Percentiles rank a stretch among this genome's conserved stretches.
Conservation (phyloP, 2,888 invertebrate species). For the Macrosoma leucophasiata region DNA sequence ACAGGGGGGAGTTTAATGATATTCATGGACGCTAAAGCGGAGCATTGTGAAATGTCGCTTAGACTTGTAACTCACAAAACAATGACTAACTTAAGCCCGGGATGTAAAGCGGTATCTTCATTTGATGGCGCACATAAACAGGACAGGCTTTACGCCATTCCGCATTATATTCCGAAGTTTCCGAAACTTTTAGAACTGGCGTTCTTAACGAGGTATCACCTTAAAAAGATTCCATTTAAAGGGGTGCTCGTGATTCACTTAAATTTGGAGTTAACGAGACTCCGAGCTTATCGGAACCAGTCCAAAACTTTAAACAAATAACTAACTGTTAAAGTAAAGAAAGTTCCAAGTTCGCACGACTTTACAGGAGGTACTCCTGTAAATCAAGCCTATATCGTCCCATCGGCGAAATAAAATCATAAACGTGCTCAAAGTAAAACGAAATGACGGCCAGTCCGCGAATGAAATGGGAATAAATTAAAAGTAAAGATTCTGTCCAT, state of each 20-base stretch:
- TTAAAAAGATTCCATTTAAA: constrained; percentile 40
- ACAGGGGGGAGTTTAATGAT: constrained; percentile 62
- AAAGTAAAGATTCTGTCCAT: constrained; percentile 52
- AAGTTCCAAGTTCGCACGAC: constrained; percentile 49
- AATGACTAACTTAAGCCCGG: constrained; percentile 68
- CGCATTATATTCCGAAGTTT: constrained; percentile 54
- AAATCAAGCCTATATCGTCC: constrained; percentile 37
- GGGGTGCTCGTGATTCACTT: constrained; percentile 45
- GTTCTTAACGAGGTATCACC: constrained; percentile 42
- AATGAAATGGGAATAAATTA: constrained; percentile 60
- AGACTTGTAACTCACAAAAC: constrained; percentile 69
- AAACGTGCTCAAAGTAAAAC: constrained; percentile 56
- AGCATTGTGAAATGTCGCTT: constrained; percentile 65
- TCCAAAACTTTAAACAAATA: constrained; percentile 52
- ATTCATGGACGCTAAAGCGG: constrained; percentile 69
- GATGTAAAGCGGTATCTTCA: constrained; percentile 65
- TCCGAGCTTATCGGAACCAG: constrained; percentile 43
- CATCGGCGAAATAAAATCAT: constrained; percentile 53
- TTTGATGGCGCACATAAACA: constrained; percentile 64
- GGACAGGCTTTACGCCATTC: constrained; percentile 55
- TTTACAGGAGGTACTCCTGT: constrained; percentile 35
- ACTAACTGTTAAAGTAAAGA: constrained; percentile 50
- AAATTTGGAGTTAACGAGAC: constrained; percentile 47
- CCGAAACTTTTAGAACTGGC: constrained; percentile 41
- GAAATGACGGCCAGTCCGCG: constrained; percentile 52